These are phyloP conservation scores for Sminthurinus aureus DNA, from an alignment of 2,888 invertebrate species.

Conservation along the genomic window DNA sequence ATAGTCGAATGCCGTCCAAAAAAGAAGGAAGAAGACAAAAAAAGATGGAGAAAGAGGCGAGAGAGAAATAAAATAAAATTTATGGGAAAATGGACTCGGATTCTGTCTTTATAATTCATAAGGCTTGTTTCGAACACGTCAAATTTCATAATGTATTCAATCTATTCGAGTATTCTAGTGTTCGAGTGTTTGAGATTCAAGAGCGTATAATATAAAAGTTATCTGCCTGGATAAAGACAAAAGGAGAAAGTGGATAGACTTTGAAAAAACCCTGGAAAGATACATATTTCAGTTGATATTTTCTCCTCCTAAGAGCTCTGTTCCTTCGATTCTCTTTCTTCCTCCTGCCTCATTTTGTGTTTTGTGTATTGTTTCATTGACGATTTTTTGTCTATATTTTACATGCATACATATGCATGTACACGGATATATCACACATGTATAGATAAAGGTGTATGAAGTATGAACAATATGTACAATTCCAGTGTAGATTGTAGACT, in stretches of 20 bases:
- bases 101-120: conserved; percentile 46
- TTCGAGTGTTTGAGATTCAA: neutral
- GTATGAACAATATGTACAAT: neutral
- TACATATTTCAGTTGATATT: too few relatives aligned
- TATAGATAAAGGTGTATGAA: neutral
- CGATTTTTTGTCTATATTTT: neutral
- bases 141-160: conserved; percentile 36
- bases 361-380: neutral
- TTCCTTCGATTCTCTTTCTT: too few relatives aligned
- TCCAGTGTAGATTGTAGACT: neutral
- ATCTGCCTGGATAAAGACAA: conserved; percentile 6
- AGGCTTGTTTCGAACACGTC: conserved; percentile 26
- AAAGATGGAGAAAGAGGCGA: conserved; percentile 8
- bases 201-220: conserved; percentile 10
- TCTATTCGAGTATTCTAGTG: neutral
- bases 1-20: too few relatives aligned
- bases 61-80: conserved; percentile 16
- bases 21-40: neutral
- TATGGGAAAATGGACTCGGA: conserved; percentile 13
- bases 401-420: neutral
- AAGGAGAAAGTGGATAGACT: neutral
- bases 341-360: too few relatives aligned
- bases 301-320: too few relatives aligned
- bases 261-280: neutral
- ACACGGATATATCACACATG: neutral